Evolutionary conservation across 2,113 vertebrate genomes (phyloP).

Genomic region (Notothenia rossii): DNA sequence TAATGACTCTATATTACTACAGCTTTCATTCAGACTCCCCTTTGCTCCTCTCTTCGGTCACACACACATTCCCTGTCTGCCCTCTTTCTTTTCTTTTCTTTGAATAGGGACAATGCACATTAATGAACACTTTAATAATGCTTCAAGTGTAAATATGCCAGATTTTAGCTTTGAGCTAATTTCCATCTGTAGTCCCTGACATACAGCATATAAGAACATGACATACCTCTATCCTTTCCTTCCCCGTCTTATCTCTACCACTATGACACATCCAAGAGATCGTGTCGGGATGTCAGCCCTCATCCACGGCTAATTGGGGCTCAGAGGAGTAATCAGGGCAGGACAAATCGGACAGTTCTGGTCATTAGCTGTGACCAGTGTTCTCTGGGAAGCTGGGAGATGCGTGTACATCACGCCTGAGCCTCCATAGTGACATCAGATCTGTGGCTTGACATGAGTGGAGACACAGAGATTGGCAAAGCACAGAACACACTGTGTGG

Average conservation of each 20-base stretch:
- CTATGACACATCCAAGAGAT: slow-evolving; percentile 85
- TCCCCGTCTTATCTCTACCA: slow-evolving; percentile 62
- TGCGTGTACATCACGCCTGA: slow-evolving; percentile 42
- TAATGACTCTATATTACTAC: slow-evolving; percentile 41
- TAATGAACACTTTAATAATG: too few species aligned
- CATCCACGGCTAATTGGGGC: slow-evolving; percentile 92
- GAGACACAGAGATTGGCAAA: slow-evolving; percentile 45
- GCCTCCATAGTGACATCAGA: slow-evolving; percentile 62
- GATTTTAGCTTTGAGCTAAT: too few species aligned
- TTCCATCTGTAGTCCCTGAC: too few species aligned
- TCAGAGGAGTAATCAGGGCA: slow-evolving; percentile 97
- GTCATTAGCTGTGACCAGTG: slow-evolving; percentile 90
- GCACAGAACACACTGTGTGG: slow-evolving; percentile 35
- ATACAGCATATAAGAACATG: too few species aligned
- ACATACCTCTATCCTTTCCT: slow-evolving; percentile 42
- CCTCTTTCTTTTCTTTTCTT: neutral
- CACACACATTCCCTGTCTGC: slow-evolving; percentile 16
- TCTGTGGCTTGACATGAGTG: slow-evolving; percentile 49
- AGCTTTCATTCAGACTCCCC: slow-evolving; percentile 27
- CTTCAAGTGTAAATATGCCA: too few species aligned
- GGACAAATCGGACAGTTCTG: slow-evolving; percentile 95
- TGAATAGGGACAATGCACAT: too few species aligned
- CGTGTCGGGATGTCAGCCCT: slow-evolving; percentile 91
- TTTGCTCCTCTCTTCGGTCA: slow-evolving; percentile 22
- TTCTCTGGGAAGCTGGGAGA: slow-evolving; percentile 77